These are phyloP conservation scores for Ligdia adustata DNA, from an alignment of 2,888 invertebrate genomes.

Conservation along the genomic window DNA sequence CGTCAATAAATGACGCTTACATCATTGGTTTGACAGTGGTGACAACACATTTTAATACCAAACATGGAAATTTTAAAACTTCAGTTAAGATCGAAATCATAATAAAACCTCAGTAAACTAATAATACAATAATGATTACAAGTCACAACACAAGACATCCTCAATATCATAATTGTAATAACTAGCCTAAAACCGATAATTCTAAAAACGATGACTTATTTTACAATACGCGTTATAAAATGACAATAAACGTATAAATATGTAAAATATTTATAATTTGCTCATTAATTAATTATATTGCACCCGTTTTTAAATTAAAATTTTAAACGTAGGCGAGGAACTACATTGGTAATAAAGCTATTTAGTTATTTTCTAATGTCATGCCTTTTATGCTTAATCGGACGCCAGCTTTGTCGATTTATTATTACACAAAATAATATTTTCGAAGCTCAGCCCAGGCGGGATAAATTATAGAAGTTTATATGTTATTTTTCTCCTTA, in stretches of 20 bases:
- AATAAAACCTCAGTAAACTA: too few relatives aligned
- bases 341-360: slow-evolving; percentile 37
- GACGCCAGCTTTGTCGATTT: slow-evolving; percentile 35
- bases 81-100: too few relatives aligned
- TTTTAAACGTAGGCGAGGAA: slow-evolving; percentile 34
- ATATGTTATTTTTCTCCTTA: not conserved
- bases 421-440: slow-evolving; percentile 31
- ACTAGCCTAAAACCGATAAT: slow-evolving; percentile 34
- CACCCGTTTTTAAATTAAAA: slow-evolving; percentile 35
- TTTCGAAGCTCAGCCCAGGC: slow-evolving; percentile 27
- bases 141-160: slow-evolving; percentile 29
- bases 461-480: slow-evolving; percentile 22
- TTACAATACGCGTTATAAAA: slow-evolving; percentile 38
- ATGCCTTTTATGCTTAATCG: slow-evolving; percentile 27
- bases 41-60: too few relatives aligned
- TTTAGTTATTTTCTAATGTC: slow-evolving; percentile 26
- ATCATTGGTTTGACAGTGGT: too few relatives aligned
- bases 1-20: too few relatives aligned
- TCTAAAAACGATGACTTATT: slow-evolving; percentile 35
- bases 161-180: slow-evolving; percentile 26
- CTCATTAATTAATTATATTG: slow-evolving; percentile 31
- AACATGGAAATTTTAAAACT: too few relatives aligned
- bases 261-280: slow-evolving; percentile 41
- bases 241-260: slow-evolving; percentile 39
- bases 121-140: too few relatives aligned